A percentile compares a stretch with the other conserved stretches of the same genome.
Evolutionary conservation across 1,140 invertebrate species (phyloP).

Genomic region (Myzus persicae): DNA sequence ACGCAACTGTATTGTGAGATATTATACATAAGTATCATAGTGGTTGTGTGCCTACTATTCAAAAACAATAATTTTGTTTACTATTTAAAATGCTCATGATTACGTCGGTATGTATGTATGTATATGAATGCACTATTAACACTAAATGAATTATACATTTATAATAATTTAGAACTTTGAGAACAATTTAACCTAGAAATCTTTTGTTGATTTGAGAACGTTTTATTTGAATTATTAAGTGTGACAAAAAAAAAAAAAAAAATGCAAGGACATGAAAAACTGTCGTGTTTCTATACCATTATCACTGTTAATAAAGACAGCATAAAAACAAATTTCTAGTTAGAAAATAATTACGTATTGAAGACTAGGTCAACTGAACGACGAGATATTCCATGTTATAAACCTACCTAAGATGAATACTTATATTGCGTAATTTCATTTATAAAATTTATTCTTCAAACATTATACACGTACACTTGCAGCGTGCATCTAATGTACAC

Average conservation of each 20-base stretch:
- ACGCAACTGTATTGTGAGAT: background rate
- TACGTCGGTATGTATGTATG: too few relatives aligned
- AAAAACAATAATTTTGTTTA: background rate
- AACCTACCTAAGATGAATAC: background rate
- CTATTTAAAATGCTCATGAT: background rate
- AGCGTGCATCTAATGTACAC: background rate
- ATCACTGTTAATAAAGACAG: background rate
- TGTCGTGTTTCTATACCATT: background rate
- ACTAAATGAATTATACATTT: too few relatives aligned
- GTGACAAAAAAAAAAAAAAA: too few relatives aligned
- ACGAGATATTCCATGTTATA: background rate
- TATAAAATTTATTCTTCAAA: background rate
- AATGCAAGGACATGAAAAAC: too few relatives aligned
- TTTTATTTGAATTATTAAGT: too few relatives aligned
- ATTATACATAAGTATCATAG: too few relatives aligned
- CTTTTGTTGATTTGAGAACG: too few relatives aligned
- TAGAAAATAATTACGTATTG: background rate
- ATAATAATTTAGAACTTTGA: too few relatives aligned
- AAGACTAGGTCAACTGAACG: background rate
- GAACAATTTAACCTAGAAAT: too few relatives aligned
- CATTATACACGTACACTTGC: background rate
- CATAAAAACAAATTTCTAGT: background rate
- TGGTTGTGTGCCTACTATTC: background rate
- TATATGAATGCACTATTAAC: too few relatives aligned
- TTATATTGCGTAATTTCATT: background rate